Evolutionary conservation across 1,140 invertebrate species (phyloP).

Genomic region (Brevipalpus yothersi): DNA sequence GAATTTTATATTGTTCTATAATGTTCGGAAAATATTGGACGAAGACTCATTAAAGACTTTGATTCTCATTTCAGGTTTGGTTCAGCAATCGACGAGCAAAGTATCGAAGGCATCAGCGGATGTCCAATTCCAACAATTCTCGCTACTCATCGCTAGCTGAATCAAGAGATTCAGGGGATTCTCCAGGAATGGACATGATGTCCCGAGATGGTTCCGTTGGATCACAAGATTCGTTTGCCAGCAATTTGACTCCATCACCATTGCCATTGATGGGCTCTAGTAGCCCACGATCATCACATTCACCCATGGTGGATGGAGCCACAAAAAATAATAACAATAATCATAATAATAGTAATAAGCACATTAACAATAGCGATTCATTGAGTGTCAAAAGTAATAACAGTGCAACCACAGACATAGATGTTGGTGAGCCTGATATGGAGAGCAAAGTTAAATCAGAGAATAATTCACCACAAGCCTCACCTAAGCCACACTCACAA

Average conservation of each 20-base stretch:
- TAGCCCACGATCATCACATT: neutral
- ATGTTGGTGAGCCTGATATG: neutral
- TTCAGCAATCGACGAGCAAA: conserved; percentile 96
- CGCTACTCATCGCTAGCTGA: neutral
- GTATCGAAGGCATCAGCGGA: conserved; percentile 79
- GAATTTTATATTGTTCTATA: no score
- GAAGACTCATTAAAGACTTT: no score
- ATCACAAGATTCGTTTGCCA: neutral
- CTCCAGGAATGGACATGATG: neutral
- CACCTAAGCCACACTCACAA: neutral
- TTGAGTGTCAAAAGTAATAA: neutral
- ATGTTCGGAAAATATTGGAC: no score
- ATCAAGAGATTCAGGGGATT: conserved; percentile 1
- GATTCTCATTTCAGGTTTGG: conserved; percentile 48
- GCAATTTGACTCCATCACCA: neutral
- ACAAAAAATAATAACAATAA: neutral
- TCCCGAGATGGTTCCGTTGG: neutral
- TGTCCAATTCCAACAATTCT: conserved; percentile 31
- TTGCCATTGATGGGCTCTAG: neutral
- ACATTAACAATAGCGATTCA: neutral
- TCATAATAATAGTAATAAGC: neutral
- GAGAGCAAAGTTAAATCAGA: neutral
- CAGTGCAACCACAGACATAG: neutral
- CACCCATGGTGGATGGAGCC: neutral
- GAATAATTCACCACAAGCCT: neutral